Base-by-base conservation (phyloP, 2,888 invertebrate species). In the Noctua janthe region DNA sequence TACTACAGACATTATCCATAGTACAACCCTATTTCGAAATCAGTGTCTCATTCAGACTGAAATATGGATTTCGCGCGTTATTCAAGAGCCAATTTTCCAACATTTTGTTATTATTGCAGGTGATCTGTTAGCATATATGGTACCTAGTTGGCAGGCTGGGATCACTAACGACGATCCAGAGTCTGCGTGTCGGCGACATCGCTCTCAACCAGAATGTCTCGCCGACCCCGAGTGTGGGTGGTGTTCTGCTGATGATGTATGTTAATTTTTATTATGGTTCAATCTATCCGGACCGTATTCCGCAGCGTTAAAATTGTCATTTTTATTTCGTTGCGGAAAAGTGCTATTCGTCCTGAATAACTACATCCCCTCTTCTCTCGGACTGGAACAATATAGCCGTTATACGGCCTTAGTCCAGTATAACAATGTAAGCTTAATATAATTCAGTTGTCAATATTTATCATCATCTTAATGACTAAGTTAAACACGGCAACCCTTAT, bases 141-240 rank as follows among this genome's bases (percentile, higher is more conserved):
- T 99, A 74, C 99, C 99, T 0, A 98, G 98, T 78, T 98, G 98
- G 97, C 97, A 99, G 87, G 98, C 98, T 0, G 98, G 98, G 1
- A 97, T 98, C 76, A 97, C 97, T 74, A 97, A 97, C 10, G 97
- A 97, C 87, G 98, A 98, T 88, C 98, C 98, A 0, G 98, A 99
- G 93, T 97, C 98, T 66, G 97, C 98, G 4, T 99, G 99, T 90
- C 97, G 97, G 29, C 97, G 98, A 54, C 98, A 99, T 92, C 97
- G 97, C 88, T 97, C 98, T 54, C 98, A 98, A 88, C 98, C 98
- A 2, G 98, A 98, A 91, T 99, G 99, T 91, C 97, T 98, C 0
- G 98, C 98, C 0, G 99, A 99, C 95, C 99, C 99, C 0, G 99
- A 99, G 94, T 99, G 99, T 93, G 99, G 99, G 23, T 99, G 99